These are phyloP conservation scores for Pollachius pollachius DNA, from an alignment of 2,113 vertebrate species.

Conservation along the genomic window DNA sequence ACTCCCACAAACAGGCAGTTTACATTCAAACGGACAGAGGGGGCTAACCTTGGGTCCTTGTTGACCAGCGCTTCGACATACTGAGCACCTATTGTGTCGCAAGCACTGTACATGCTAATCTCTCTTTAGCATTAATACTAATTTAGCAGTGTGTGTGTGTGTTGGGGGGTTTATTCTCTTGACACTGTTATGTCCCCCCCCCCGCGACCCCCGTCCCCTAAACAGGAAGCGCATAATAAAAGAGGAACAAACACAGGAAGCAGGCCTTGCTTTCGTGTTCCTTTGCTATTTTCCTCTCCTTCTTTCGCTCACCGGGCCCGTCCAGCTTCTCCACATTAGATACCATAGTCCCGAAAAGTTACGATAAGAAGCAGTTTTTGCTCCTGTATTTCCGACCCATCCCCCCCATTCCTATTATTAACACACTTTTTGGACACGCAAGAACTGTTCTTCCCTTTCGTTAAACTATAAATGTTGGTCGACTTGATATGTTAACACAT, in stretches of 20 bases:
- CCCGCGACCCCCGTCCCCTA: constrained; percentile 16
- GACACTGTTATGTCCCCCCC: constrained; percentile 2
- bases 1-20: too few species aligned
- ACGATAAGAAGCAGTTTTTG: constrained; percentile 2
- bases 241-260: constrained; percentile 79
- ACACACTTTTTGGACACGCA: neutral
- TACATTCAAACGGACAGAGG: too few species aligned
- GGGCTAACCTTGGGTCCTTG: too few species aligned
- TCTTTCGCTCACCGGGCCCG: constrained; percentile 35
- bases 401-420: neutral
- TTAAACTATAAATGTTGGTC: neutral
- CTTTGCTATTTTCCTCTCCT: constrained; percentile 57
- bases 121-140: too few species aligned
- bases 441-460: neutral
- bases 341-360: constrained; percentile 15
- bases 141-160: too few species aligned
- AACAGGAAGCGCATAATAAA: constrained; percentile 73
- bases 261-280: constrained; percentile 66
- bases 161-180: too few species aligned
- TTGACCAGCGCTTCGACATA: too few species aligned
- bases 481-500: neutral
- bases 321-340: constrained; percentile 3
- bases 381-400: neutral
- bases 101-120: too few species aligned
- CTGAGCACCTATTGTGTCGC: too few species aligned